Evolutionary conservation across 1,140 invertebrate species (phyloP).

Genomic region (Drosophila kanapiae): DNA sequence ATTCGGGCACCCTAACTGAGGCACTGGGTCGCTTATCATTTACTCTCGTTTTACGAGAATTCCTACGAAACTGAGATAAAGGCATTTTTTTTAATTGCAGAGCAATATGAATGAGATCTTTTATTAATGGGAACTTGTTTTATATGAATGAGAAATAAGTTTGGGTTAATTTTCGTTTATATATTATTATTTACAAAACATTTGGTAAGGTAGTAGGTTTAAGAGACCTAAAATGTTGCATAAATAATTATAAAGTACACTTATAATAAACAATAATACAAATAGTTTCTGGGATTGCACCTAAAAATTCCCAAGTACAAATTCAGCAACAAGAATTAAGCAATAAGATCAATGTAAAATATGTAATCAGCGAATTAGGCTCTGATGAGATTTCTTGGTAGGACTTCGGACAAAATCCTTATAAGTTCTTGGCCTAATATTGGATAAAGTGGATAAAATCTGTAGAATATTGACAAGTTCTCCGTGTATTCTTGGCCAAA

Average conservation of each 20-base stretch:
- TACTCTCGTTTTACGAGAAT: neutral
- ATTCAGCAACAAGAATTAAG: neutral
- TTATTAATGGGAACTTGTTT: neutral
- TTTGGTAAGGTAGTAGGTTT: neutral
- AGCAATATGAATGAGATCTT: slow-evolving; percentile 6
- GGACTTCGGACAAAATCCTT: neutral
- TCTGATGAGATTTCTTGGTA: neutral
- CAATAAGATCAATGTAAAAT: neutral
- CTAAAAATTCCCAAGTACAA: neutral
- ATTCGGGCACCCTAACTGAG: slow-evolving; percentile 36
- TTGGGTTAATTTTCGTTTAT: neutral
- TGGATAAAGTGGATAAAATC: too few species aligned
- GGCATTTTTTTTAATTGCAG: neutral
- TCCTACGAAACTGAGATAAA: neutral
- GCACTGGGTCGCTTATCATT: neutral
- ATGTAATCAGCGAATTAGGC: neutral
- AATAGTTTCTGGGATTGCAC: neutral
- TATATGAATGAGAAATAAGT: neutral
- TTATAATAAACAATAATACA: neutral
- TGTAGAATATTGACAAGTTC: too few species aligned
- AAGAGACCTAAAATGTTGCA: neutral
- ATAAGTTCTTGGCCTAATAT: neutral
- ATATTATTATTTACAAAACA: neutral
- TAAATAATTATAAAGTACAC: neutral
- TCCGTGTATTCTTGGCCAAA: too few species aligned